Evolutionary conservation across 1,140 invertebrate species (phyloP), one percentile per base, ranked within the genome.

Genomic region (Eumeta japonica): DNA sequence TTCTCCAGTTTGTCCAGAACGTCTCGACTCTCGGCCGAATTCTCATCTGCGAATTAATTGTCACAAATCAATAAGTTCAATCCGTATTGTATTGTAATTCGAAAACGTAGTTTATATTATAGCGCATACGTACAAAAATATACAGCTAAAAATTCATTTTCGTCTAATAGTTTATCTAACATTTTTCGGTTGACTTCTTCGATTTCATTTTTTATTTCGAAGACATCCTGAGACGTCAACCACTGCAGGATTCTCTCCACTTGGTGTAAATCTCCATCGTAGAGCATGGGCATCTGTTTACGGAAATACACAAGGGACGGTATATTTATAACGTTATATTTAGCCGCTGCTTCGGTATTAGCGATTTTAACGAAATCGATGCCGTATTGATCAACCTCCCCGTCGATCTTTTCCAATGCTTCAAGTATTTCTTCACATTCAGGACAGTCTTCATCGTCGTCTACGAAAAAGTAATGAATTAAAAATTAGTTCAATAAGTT

Each of bases 131-230:
- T 80, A 95, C 92, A 96, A 58, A 96, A 96, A 58, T 91, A 96
- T 15, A 96, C 92, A n/a, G 91, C 86, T 11, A 96, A 74, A 63
- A 92, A 96, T 75, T 96, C 92, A 56, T 94, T 95, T 67, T 95
- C 92, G 47, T 95, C 92, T 1, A 97, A 73, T 2, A 95, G 66
- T 72, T 96, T 96, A 48, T 95, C 91, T 29, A 97, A 73, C 92
- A 97, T 95, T 75, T 94, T 93, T 28, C 88, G 83, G 63, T 95
- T 96, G 1, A 96, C 92, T 70, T 95, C 92, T 68, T 95, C 93
- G 56, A 97, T 96, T 82, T 96, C 92, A 64, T 94, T 94, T 77
- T 94, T 93, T 19, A 95, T 88, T 75, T 95, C 91, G 75, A 97
- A 94, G 14, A 94, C 90, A 66, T 97, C 92, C 63, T 94, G 90